These are phyloP conservation scores for Tokudaia muenninki DNA, from an alignment of 2,797 vertebrate species.

Conservation along the genomic window DNA sequence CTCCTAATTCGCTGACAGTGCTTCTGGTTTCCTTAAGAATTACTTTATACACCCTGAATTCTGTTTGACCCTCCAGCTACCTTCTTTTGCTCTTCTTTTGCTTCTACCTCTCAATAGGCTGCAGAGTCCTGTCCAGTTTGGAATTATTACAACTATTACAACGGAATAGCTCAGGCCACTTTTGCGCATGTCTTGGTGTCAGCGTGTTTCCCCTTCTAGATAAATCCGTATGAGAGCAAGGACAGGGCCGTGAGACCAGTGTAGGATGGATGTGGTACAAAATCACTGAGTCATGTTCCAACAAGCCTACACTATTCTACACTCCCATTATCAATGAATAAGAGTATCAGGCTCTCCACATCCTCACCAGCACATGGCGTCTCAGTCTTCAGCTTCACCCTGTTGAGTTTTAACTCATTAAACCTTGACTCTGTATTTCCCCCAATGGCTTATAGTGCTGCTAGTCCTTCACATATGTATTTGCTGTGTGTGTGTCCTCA, in stretches of 20 bases:
- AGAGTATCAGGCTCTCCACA: fast-evolving
- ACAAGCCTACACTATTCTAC: not conserved
- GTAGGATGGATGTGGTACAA: not conserved
- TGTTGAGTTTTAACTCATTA: not conserved
- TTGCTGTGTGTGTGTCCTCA: not conserved
- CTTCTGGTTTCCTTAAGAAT: not conserved
- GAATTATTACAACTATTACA: not conserved
- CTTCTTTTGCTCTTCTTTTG: not conserved
- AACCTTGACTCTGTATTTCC: not conserved
- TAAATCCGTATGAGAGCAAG: not conserved
- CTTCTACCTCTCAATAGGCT: not conserved
- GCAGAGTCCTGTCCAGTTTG: not conserved
- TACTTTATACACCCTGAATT: not conserved
- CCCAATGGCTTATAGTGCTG: not conserved
- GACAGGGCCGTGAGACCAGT: not conserved
- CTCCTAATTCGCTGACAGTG: not conserved
- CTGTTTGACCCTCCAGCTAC: not conserved
- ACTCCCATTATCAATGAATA: not conserved
- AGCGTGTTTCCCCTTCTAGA: not conserved
- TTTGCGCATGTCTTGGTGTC: not conserved
- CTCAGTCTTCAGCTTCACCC: not conserved
- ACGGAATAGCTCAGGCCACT: not conserved
- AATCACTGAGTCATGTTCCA: not conserved
- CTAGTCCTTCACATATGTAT: not conserved
- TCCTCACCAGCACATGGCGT: not conserved